Evolutionary conservation across 2,888 invertebrate species (phyloP), one percentile per base, ranked within the genome.

Genomic region (Petrolisthes manimaculis): DNA sequence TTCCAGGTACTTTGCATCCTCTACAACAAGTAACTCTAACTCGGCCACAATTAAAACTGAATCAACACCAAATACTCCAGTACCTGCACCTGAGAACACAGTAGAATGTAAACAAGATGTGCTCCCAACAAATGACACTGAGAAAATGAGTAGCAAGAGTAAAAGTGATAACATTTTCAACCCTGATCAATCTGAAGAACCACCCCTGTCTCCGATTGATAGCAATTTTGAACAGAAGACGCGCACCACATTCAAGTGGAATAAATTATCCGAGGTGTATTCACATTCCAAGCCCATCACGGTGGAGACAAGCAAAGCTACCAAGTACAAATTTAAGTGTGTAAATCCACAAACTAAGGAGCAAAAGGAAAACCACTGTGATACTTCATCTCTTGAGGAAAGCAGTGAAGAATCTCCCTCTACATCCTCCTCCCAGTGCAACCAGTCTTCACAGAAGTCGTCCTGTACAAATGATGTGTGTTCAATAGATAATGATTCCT

Each of bases 401-500:
- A 37, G 37, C 37, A 2, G 37, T 37, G 37, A 37, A 37, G 37
- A 37, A 37, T 37, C 37, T 37, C 37, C 37, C 37, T 37, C 37
- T 37, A 37, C 37, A 37, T 37, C 37, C 37, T 37, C 37, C 37
- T 37, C 71, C 21, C n/a, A 8, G 51, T 12, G 21, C 9, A 37
- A 75, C 78, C 24, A 53, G 54, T 79, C 55, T n/a, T 79, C 78
- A 54, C 78, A 79, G 2, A 61, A 55, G 24, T 21, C 74, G 8
- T 86, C 86, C 21, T 24, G 74, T 12, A 53, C 9, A 51, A 84
- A 75, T 84, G 80, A 88, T 77, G 81, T 81, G 9, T 84, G 54
- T 6, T 88, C 88, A 24, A 14, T 88, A 67, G 88, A 88, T 77
- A 84, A 82, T 88, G 88, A 88, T 51, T 84, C 88, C 18, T 88